Evolutionary conservation across 2,797 vertebrate species (phyloP).

Genomic region (Myotis daubentonii): DNA sequence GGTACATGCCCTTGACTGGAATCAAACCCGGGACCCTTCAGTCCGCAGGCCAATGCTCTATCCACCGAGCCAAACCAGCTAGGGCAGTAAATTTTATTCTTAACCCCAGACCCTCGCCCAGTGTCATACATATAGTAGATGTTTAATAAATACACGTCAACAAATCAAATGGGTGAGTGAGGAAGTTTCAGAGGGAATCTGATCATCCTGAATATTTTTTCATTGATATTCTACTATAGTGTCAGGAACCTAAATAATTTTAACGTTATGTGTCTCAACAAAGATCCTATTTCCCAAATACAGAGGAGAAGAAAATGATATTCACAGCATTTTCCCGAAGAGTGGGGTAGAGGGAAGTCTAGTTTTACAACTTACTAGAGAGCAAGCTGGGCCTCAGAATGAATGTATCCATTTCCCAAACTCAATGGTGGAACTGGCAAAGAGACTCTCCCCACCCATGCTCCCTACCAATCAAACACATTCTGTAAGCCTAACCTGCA

Average conservation of each 20-base stretch:
- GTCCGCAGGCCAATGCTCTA: too few species aligned
- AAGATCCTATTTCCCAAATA: neutral
- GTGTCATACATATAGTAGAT: neutral
- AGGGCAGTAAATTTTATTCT: neutral
- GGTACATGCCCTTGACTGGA: too few species aligned
- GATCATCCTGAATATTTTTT: neutral
- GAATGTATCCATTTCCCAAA: slow-evolving; percentile 7
- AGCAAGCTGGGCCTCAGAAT: neutral
- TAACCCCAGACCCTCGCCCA: too few species aligned
- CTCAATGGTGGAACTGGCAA: neutral
- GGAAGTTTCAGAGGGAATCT: neutral
- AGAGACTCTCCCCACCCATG: neutral
- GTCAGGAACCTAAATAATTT: neutral
- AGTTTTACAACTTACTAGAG: neutral
- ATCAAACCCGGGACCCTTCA: too few species aligned
- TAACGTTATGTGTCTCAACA: neutral
- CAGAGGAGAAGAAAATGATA: neutral
- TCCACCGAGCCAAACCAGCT: too few species aligned
- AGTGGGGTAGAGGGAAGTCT: neutral
- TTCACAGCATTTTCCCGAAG: neutral
- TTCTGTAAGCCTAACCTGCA: neutral
- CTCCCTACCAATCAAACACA: neutral
- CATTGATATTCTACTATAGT: neutral
- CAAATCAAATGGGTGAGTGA: neutral
- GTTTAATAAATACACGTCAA: neutral